These are phyloP conservation scores for Uropetala carovei DNA, from an alignment of 2,888 invertebrate genomes.

Conservation along the genomic window DNA sequence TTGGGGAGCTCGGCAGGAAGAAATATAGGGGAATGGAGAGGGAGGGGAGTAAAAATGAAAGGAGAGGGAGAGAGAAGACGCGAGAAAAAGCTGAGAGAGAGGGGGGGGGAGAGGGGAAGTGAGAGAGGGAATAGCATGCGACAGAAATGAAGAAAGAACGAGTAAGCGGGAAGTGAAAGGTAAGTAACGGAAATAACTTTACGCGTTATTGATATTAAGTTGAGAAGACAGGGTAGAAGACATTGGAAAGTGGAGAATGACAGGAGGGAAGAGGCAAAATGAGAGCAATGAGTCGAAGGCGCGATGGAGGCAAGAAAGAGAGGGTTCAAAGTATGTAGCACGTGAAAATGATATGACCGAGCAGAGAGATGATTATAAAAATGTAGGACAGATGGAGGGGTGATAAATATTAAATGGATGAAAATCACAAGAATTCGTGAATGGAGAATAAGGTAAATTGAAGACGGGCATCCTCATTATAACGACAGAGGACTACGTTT, in stretches of 20 bases:
- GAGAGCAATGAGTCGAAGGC: background rate
- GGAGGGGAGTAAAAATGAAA: too few relatives aligned
- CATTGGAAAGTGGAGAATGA: background rate
- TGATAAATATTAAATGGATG: too few relatives aligned
- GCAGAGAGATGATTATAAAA: too few relatives aligned
- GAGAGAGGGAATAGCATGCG: background rate
- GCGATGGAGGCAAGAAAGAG: background rate
- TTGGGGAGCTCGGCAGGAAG: background rate
- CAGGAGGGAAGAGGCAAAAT: background rate
- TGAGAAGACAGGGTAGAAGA: background rate
- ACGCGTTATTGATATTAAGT: background rate
- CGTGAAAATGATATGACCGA: background rate
- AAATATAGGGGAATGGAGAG: background rate
- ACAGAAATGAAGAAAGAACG: background rate
- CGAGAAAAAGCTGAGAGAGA: background rate
- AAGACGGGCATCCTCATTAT: too few relatives aligned
- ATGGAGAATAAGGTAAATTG: too few relatives aligned
- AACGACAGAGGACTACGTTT: too few relatives aligned
- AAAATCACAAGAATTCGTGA: too few relatives aligned
- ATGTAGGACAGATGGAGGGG: too few relatives aligned
- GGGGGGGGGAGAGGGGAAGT: background rate
- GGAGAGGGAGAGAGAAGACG: background rate
- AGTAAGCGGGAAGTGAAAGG: background rate
- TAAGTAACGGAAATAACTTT: background rate
- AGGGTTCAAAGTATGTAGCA: background rate